A percentile compares a stretch with the other conserved stretches of the same genome.
phyloP scores from a whole-genome alignment of 2,797 vertebrate genomes.

The Sciaenops ocellatus region DNA sequence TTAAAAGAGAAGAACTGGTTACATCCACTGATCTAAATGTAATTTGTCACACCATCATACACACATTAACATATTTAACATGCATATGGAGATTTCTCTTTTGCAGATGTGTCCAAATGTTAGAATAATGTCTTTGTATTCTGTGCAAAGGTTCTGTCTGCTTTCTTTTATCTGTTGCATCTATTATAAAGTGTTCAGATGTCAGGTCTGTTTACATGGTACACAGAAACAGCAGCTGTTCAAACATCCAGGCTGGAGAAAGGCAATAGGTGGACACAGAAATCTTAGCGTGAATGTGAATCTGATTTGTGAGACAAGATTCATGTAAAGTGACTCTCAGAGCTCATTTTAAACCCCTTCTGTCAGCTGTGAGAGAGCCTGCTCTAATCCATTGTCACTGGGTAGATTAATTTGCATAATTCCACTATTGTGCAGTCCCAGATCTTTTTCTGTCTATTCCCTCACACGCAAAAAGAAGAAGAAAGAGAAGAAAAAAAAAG shows the following conservation, averaged over 20 bases:
- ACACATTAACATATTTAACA: neutral
- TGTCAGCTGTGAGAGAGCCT: constrained; percentile 74
- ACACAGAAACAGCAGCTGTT: constrained; percentile 38
- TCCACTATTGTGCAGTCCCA: constrained; percentile 76
- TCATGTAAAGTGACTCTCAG: constrained; percentile 74
- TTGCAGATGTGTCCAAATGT: constrained; percentile 11
- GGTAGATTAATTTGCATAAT: constrained; percentile 85
- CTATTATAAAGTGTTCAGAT: constrained; percentile 20
- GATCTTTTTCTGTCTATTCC: constrained; percentile 72
- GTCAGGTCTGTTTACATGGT: constrained; percentile 47
- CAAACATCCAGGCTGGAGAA: constrained; percentile 50
- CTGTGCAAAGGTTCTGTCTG: constrained; percentile 20
- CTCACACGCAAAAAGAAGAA: constrained; percentile 42
- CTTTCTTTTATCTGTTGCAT: constrained; percentile 28
- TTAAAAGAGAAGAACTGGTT: constrained; percentile 26
- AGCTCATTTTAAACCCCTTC: constrained; percentile 69
- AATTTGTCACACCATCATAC: constrained; percentile 26
- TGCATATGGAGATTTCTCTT: neutral
- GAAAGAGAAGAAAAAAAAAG: neutral
- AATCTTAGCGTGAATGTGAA: constrained; percentile 58
- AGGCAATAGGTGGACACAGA: constrained; percentile 62
- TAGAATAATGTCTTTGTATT: constrained; percentile 21
- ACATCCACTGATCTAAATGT: constrained; percentile 2
- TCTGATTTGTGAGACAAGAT: constrained; percentile 77
- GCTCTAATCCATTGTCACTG: constrained; percentile 82